Conservation (phyloP, 92 coral and sea anemone genomes). For the Porites rus region DNA sequence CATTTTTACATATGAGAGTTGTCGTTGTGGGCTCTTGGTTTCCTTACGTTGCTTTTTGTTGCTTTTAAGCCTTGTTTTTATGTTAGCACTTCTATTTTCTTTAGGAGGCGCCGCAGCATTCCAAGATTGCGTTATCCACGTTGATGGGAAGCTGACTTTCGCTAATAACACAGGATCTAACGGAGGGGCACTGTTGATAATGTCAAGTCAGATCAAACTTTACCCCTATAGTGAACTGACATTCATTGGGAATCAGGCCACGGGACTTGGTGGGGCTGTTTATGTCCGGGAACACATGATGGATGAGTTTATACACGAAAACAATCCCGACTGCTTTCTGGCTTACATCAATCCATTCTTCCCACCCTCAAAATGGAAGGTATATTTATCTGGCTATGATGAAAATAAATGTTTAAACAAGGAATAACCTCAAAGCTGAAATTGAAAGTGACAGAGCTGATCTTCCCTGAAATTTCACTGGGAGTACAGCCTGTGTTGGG, state of each 20-base stretch:
- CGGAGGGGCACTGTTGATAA: constrained; percentile 79
- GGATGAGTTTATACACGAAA: constrained; percentile 67
- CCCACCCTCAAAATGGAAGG: constrained; percentile 87
- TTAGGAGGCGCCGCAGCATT: constrained; percentile 72
- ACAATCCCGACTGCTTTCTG: constrained; percentile 85
- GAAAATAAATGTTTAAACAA: too few relatives aligned
- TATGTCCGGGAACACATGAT: constrained; percentile 53
- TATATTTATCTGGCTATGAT: not conserved
- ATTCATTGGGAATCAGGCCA: constrained; percentile 72
- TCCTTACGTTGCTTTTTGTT: too few relatives aligned
- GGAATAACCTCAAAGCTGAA: too few relatives aligned
- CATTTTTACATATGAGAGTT: too few relatives aligned
- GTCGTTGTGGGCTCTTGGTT: too few relatives aligned
- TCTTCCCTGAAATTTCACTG: too few relatives aligned
- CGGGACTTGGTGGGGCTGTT: constrained; percentile 80
- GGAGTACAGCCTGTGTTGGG: too few relatives aligned
- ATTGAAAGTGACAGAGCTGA: too few relatives aligned
- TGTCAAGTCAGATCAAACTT: constrained; percentile 77
- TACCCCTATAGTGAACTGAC: constrained; percentile 76
- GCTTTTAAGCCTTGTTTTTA: too few relatives aligned
- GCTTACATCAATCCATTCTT: constrained; percentile 54
- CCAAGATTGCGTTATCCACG: constrained; percentile 65
- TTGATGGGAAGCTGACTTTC: constrained; percentile 71
- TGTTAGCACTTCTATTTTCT: not conserved
- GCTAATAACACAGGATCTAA: constrained; percentile 61